phyloP scores from a whole-genome alignment of 1,140 invertebrate species.

The Calosoma granatense region DNA sequence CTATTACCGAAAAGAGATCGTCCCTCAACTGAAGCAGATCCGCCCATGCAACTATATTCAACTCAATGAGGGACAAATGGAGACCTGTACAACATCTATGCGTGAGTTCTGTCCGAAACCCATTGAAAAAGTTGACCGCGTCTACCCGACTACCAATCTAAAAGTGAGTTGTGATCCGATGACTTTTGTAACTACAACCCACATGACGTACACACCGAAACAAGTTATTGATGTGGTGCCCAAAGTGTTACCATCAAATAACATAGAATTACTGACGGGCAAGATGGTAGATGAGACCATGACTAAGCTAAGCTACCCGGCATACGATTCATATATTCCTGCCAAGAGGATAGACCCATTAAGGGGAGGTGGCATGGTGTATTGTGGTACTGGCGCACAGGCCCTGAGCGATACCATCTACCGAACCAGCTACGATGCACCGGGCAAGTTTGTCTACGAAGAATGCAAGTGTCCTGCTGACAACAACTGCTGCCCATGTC shows the following conservation, averaged over 20 bases:
- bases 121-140: conserved; percentile 28
- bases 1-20: conserved; percentile 37
- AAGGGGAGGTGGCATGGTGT: too few relatives aligned
- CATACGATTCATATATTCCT: conserved; percentile 32
- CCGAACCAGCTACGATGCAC: conserved; percentile 37
- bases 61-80: conserved; percentile 51
- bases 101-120: conserved; percentile 61
- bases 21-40: conserved; percentile 29
- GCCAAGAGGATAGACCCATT: conserved; percentile 34
- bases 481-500: conserved; percentile 9
- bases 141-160: conserved; percentile 36
- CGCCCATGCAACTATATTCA: conserved; percentile 32
- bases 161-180: conserved; percentile 32
- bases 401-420: conserved; percentile 38
- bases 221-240: conserved; percentile 33
- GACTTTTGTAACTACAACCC: conserved; percentile 39
- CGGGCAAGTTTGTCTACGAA: conserved; percentile 34
- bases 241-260: conserved; percentile 33
- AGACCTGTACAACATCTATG: conserved; percentile 58
- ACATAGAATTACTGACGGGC: conserved; percentile 38
- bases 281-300: conserved; percentile 46
- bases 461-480: conserved; percentile 26
- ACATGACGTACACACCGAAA: conserved; percentile 43
- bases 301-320: conserved; percentile 43
- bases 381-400: conserved; percentile 29